Evolutionary conservation across 2,113 vertebrate genomes (phyloP), one percentile per base, ranked within the genome.

Genomic region (Brachyhypopomus gauderio): DNA sequence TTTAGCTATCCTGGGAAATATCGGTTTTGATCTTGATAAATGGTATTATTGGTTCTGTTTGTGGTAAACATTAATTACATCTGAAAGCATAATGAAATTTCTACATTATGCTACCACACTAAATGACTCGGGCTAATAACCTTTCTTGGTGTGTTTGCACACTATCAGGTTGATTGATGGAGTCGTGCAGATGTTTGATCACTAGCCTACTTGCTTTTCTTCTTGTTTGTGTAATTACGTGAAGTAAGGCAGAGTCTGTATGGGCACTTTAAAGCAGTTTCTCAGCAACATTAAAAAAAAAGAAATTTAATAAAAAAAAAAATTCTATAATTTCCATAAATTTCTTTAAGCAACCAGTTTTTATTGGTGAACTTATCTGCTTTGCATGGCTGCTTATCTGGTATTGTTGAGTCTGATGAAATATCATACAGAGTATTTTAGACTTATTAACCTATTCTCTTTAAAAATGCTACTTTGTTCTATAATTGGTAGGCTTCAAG

Each of bases 101-200:
- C 3, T 63, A 11, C 59, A 23, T 16, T n/a, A n/a, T n/a, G 59
- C 60, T 25, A 63, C 60, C 23, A 63, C 17, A 17, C 9, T 17
- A 52, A 27, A 5, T 36, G 25, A 55, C 45, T 67, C 56, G 22
- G 11, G 17, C 60, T 64, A 19, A 64, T 77, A 64, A 9, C 14
- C 14, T 55, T 62, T 75, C 41, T 34, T 25, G n/a, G 17, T 64
- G 38, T 22, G 25, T 48, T 56, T 56, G 5, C 48, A 19, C 0
- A 45, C 27, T 55, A 48, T 78, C 45, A 67, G 20, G 5, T 78
- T 78, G 64, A 70, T 59, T 59, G n/a, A 59, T 78, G 63, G 41
- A 14, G 22, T 30, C 27, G 34, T 67, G 23, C 60, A 16, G 19
- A 20, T 16, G 34, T 62, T 19, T 75, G n/a, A 25, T 23, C 34